Evolutionary conservation across 2,888 invertebrate genomes (phyloP).

Genomic region (Nemotelus nigrinus): DNA sequence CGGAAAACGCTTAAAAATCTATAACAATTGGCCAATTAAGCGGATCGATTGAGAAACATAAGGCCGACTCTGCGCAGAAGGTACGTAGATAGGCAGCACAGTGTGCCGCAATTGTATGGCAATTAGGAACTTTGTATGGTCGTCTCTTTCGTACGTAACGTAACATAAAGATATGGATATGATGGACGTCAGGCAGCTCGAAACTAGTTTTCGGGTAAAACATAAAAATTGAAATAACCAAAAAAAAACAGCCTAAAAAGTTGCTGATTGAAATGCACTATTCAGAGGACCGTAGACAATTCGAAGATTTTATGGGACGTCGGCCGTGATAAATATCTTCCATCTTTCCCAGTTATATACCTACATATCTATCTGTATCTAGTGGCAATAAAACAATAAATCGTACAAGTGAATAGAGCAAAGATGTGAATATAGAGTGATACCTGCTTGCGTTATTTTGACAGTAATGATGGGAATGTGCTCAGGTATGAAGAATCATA

Average conservation of each 20-base stretch:
- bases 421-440: not conserved
- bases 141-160: too few species aligned
- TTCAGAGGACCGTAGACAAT: slow-evolving; percentile 1
- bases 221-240: not conserved
- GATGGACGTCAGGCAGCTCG: too few species aligned
- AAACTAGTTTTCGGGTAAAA: not conserved
- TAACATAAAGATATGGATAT: too few species aligned
- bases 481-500: slow-evolving; percentile 1
- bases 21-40: slow-evolving; percentile 38
- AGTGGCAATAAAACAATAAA: slow-evolving; percentile 29
- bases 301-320: slow-evolving; percentile 23
- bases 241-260: not conserved
- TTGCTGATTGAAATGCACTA: slow-evolving; percentile 30
- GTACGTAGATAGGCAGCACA: too few species aligned
- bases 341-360: slow-evolving; percentile 33
- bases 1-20: slow-evolving; percentile 8
- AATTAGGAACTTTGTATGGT: not conserved
- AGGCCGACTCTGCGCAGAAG: not conserved
- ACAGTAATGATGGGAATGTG: slow-evolving; percentile 31
- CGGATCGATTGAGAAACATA: slow-evolving; percentile 30
- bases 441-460: not conserved
- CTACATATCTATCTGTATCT: not conserved
- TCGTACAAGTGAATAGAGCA: slow-evolving; percentile 1
- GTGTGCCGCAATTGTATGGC: not conserved
- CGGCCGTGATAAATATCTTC: slow-evolving; percentile 24